Conservation (phyloP, 2,113 vertebrate species). For the Alethe diademata region DNA sequence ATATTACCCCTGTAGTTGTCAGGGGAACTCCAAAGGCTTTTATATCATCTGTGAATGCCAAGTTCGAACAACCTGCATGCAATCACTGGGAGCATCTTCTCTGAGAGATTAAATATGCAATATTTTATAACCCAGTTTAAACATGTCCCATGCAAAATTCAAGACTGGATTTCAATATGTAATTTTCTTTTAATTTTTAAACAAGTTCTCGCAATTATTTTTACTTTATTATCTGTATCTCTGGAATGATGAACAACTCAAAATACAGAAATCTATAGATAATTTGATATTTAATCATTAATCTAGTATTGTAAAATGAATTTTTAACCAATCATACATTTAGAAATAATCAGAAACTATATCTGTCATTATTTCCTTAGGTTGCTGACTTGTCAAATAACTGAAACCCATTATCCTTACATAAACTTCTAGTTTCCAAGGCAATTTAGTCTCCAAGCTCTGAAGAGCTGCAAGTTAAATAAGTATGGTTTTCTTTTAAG, state of each 20-base stretch:
- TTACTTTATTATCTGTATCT: neutral
- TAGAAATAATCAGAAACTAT: slow-evolving; percentile 23
- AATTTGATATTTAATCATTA: slow-evolving; percentile 24
- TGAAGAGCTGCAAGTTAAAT: slow-evolving; percentile 14
- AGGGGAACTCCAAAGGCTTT: neutral
- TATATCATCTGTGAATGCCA: neutral
- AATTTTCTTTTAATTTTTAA: slow-evolving; percentile 47
- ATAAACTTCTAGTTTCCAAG: slow-evolving; percentile 50
- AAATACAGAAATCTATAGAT: neutral
- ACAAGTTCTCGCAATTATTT: neutral
- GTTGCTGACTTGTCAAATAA: slow-evolving; percentile 52
- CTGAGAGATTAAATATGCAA: slow-evolving; percentile 16
- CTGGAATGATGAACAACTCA: neutral
- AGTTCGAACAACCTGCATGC: neutral
- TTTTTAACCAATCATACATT: slow-evolving; percentile 48
- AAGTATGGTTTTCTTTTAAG: neutral
- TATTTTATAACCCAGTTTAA: slow-evolving; percentile 36
- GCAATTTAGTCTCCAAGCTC: slow-evolving; percentile 40
- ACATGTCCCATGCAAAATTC: slow-evolving; percentile 30
- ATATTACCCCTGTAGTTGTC: neutral
- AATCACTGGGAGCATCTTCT: neutral
- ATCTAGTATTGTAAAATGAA: neutral
- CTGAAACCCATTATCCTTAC: slow-evolving; percentile 35
- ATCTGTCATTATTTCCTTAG: slow-evolving; percentile 25
- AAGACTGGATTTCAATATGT: slow-evolving; percentile 22